Conservation (phyloP, 1,140 invertebrate genomes). For the Neuroterus valhalla region DNA sequence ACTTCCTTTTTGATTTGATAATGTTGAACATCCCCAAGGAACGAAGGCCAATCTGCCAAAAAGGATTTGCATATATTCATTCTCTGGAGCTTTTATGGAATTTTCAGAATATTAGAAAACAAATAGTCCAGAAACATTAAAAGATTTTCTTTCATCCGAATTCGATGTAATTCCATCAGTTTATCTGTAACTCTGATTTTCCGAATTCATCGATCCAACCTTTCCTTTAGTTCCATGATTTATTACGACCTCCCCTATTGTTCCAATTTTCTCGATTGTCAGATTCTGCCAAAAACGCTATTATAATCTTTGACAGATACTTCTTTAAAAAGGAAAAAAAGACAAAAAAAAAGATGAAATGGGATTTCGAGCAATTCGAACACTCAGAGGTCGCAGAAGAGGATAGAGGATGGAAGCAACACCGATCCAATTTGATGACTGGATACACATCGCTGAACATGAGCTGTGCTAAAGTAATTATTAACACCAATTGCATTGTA, state of each 20-base stretch:
- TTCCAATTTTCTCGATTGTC: slow-evolving; percentile 17
- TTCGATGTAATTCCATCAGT: too few relatives aligned
- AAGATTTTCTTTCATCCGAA: too few relatives aligned
- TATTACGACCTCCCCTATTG: not conserved
- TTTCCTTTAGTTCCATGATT: not conserved
- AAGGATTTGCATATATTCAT: too few relatives aligned
- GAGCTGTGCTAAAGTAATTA: slow-evolving; percentile 66
- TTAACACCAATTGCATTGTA: slow-evolving; percentile 67
- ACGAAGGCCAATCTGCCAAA: too few relatives aligned
- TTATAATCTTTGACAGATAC: slow-evolving; percentile 32
- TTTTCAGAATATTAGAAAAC: too few relatives aligned
- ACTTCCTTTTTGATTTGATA: too few relatives aligned
- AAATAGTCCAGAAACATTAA: too few relatives aligned
- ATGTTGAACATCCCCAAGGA: too few relatives aligned
- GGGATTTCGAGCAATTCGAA: slow-evolving; percentile 20
- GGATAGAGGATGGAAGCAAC: slow-evolving; percentile 41
- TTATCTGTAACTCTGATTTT: too few relatives aligned
- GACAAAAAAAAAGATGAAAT: slow-evolving; percentile 31
- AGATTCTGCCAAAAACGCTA: slow-evolving; percentile 10
- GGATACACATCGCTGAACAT: slow-evolving; percentile 66
- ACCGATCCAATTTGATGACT: slow-evolving; percentile 68
- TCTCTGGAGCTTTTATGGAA: too few relatives aligned
- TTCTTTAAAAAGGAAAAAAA: slow-evolving; percentile 33
- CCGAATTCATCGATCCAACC: too few relatives aligned
- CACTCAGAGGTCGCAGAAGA: slow-evolving; percentile 33